phyloP scores from a whole-genome alignment of 2,113 vertebrate genomes.

The Anarrhichthys ocellatus region DNA sequence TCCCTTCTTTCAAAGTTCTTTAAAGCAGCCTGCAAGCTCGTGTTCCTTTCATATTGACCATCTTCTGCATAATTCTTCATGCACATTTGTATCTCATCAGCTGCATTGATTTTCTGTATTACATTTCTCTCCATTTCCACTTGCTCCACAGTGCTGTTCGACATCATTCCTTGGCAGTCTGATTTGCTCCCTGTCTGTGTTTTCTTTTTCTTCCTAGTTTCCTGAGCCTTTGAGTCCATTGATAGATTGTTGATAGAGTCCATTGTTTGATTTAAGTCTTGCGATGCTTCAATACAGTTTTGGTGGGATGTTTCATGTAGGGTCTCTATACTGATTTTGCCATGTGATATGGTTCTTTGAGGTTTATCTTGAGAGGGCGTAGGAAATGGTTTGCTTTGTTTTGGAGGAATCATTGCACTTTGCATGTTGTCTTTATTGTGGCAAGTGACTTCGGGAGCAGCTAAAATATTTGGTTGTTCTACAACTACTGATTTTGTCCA shows the following conservation, averaged over 20 bases:
- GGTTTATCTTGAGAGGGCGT: conserved; percentile 41
- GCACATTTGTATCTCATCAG: conserved; percentile 70
- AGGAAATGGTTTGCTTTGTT: conserved; percentile 44
- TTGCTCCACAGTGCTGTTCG: conserved; percentile 11
- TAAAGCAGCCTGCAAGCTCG: conserved; percentile 59
- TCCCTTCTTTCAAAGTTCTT: conserved; percentile 73
- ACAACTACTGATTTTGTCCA: conserved; percentile 49
- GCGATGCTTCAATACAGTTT: conserved; percentile 6
- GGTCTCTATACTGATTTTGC: conserved; percentile 20
- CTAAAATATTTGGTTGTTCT: conserved; percentile 57
- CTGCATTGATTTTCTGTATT: conserved; percentile 76
- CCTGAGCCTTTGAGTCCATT: conserved; percentile 21
- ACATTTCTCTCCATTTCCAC: conserved; percentile 70
- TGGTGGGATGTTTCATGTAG: conserved; percentile 18
- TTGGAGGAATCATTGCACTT: conserved; percentile 56
- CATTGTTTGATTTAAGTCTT: conserved; percentile 33
- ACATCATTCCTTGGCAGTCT: conserved; percentile 17
- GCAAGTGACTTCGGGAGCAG: conserved; percentile 75
- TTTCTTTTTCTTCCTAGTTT: conserved; percentile 38
- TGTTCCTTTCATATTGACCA: conserved; percentile 57
- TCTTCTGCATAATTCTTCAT: conserved; percentile 66
- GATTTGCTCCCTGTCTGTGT: conserved; percentile 15
- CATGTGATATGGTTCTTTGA: conserved; percentile 24
- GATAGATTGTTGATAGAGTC: no score
- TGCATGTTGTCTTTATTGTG: conserved; percentile 52